Evolutionary conservation across 1,140 invertebrate genomes (phyloP).

Genomic region (Heliconius hewitsoni): DNA sequence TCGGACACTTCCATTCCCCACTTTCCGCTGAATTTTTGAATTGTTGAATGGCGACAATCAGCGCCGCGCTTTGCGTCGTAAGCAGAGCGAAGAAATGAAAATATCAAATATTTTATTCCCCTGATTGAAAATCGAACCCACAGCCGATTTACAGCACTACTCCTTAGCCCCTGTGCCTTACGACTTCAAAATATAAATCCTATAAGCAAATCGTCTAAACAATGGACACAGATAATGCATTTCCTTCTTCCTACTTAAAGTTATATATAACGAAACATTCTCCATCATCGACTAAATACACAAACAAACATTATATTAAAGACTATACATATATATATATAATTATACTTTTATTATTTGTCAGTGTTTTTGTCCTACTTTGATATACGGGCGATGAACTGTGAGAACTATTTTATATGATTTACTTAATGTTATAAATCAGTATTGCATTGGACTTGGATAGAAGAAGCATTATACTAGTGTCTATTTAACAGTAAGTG

Average conservation of each 20-base stretch:
- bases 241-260: slow-evolving; percentile 20
- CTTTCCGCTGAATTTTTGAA: too few relatives aligned
- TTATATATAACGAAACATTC: slow-evolving; percentile 1
- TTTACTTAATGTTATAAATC: slow-evolving; percentile 1
- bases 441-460: slow-evolving; percentile 19
- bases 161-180: neutral
- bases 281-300: neutral
- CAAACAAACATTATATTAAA: slow-evolving; percentile 15
- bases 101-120: neutral
- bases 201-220: neutral
- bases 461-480: slow-evolving; percentile 4
- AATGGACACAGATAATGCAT: slow-evolving; percentile 2
- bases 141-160: neutral
- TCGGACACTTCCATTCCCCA: too few relatives aligned
- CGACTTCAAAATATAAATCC: too few relatives aligned
- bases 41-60: too few relatives aligned
- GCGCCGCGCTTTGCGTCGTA: too few relatives aligned
- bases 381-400: slow-evolving; percentile 21
- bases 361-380: slow-evolving; percentile 20
- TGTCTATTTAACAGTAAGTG: neutral
- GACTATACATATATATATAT: neutral
- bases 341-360: slow-evolving; percentile 8
- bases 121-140: neutral
- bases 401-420: neutral
- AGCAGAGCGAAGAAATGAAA: too few relatives aligned